Conservation (phyloP, 2,797 vertebrate genomes). For the Sus cebifrons region DNA sequence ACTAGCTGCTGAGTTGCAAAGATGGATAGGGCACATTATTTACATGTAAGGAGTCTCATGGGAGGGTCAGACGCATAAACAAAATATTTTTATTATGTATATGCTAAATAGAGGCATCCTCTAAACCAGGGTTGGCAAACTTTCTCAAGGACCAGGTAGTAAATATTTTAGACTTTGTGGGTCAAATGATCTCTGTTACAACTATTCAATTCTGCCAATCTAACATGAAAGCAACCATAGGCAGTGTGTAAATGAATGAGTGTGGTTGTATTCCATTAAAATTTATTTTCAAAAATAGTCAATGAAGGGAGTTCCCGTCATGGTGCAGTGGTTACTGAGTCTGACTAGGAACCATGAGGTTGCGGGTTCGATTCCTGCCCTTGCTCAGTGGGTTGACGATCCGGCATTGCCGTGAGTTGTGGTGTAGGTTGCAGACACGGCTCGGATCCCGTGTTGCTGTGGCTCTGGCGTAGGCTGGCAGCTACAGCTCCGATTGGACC, state of each 20-base stretch:
- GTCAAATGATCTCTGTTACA: not conserved
- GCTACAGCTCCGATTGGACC: too few species aligned
- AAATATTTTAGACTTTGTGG: slow-evolving; percentile 37
- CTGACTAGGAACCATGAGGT: too few species aligned
- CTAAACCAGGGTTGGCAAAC: not conserved
- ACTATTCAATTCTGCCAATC: not conserved
- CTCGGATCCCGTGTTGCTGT: too few species aligned
- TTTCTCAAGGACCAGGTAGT: not conserved
- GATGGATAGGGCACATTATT: not conserved
- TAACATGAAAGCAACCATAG: not conserved
- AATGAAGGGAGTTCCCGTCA: not conserved
- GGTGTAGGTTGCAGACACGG: too few species aligned
- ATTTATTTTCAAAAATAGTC: not conserved
- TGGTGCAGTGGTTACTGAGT: too few species aligned
- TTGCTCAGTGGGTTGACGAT: too few species aligned
- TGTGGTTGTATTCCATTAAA: not conserved
- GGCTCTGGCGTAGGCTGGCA: too few species aligned
- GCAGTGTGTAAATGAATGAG: not conserved
- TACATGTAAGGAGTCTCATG: not conserved
- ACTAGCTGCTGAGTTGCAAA: not conserved
- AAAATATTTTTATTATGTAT: not conserved
- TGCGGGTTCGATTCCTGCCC: too few species aligned
- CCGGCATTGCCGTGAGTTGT: too few species aligned
- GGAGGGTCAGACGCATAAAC: not conserved
- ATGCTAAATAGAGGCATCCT: not conserved